Evolutionary conservation across 2,113 vertebrate genomes (phyloP).

Genomic region (Neofelis nebulosa): DNA sequence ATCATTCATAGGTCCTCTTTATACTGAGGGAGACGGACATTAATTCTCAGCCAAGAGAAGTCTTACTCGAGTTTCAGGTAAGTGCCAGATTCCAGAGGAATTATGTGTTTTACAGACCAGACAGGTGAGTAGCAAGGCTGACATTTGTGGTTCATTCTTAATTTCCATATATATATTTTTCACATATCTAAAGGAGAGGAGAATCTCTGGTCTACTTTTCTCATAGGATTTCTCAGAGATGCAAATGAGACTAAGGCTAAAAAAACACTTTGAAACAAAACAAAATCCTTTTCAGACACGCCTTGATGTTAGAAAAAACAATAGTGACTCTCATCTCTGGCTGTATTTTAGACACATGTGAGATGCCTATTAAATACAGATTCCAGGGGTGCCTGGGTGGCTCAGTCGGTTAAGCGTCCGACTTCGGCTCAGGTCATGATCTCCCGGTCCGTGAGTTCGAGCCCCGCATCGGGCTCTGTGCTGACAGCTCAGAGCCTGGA

Average conservation of each 20-base stretch:
- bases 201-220: not conserved
- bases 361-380: not conserved
- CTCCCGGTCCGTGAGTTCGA: fast-evolving
- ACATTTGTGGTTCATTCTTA: not conserved
- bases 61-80: not conserved
- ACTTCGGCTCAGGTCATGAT: no score
- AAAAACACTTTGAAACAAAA: constrained; percentile 2
- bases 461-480: no score
- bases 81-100: not conserved
- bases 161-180: not conserved
- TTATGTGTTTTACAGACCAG: not conserved
- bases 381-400: not conserved
- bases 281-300: not conserved
- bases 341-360: not conserved
- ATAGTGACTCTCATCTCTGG: not conserved
- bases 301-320: not conserved
- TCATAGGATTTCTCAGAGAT: not conserved
- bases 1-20: not conserved
- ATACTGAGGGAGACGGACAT: not conserved
- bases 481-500: no score
- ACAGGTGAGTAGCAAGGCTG: not conserved
- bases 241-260: not conserved
- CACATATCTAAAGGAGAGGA: not conserved
- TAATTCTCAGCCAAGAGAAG: not conserved
- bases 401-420: no score